phyloP scores from a whole-genome alignment of 2,797 vertebrate species.

The Tangara arthus region DNA sequence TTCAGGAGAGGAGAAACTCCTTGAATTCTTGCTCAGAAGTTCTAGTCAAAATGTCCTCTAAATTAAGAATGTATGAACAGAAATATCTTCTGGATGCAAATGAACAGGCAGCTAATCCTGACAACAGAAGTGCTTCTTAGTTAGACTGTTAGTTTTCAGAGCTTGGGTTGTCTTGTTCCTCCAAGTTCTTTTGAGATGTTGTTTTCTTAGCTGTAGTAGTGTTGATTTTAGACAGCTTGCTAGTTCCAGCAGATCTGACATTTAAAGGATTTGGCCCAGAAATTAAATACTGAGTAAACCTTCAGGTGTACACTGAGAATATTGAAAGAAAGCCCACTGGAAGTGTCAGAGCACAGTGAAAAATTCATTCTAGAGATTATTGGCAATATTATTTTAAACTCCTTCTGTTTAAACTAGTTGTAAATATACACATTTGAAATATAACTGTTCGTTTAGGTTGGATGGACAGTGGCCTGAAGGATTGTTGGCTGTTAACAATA shows the following conservation, averaged over 20 bases:
- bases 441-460: slow-evolving; percentile 76
- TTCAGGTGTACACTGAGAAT: neutral
- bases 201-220: neutral
- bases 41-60: neutral
- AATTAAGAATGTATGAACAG: neutral
- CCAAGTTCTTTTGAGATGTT: neutral
- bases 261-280: neutral
- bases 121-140: neutral
- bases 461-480: slow-evolving; percentile 89
- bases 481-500: slow-evolving; percentile 84
- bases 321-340: neutral
- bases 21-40: neutral
- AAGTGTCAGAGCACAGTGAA: neutral
- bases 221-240: neutral
- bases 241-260: neutral
- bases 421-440: neutral
- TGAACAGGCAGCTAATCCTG: neutral
- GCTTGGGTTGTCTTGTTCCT: neutral
- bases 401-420: neutral
- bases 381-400: neutral
- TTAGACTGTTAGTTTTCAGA: neutral
- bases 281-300: neutral
- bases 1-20: neutral
- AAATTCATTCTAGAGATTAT: neutral
- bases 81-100: neutral